These are phyloP conservation scores for Lapara coniferarum DNA, from an alignment of 2,888 invertebrate genomes.

Conservation along the genomic window DNA sequence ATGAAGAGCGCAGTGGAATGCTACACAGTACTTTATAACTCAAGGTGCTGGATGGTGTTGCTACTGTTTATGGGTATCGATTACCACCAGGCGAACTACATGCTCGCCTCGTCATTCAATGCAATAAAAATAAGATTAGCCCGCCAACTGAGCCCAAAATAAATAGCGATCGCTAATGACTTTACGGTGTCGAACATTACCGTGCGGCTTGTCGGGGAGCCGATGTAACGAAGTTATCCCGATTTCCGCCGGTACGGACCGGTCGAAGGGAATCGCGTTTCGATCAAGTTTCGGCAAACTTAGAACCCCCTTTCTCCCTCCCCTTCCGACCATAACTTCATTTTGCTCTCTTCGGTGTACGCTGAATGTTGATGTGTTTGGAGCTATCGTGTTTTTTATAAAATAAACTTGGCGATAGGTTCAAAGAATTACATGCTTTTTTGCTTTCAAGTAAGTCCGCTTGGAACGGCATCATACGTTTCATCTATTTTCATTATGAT, in stretches of 20 bases:
- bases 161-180: conserved; percentile 10
- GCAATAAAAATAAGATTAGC: too few species aligned
- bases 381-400: neutral
- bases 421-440: too few species aligned
- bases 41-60: too few species aligned
- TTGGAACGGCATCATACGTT: too few species aligned
- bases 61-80: too few species aligned
- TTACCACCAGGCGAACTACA: too few species aligned
- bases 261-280: conserved; percentile 46
- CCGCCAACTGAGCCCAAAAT: neutral
- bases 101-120: too few species aligned
- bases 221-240: conserved; percentile 46
- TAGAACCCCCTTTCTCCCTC: conserved; percentile 34
- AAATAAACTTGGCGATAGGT: neutral
- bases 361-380: conserved; percentile 25
- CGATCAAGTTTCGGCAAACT: conserved; percentile 35
- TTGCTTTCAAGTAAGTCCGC: too few species aligned
- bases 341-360: conserved; percentile 41
- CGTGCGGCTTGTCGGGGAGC: conserved; percentile 23
- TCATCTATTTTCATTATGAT: too few species aligned
- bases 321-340: conserved; percentile 40
- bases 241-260: conserved; percentile 47
- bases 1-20: too few species aligned
- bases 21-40: too few species aligned
- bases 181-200: conserved; percentile 16